Conservation (phyloP, 2,888 invertebrate species). For the Linnaemya tessellans region DNA sequence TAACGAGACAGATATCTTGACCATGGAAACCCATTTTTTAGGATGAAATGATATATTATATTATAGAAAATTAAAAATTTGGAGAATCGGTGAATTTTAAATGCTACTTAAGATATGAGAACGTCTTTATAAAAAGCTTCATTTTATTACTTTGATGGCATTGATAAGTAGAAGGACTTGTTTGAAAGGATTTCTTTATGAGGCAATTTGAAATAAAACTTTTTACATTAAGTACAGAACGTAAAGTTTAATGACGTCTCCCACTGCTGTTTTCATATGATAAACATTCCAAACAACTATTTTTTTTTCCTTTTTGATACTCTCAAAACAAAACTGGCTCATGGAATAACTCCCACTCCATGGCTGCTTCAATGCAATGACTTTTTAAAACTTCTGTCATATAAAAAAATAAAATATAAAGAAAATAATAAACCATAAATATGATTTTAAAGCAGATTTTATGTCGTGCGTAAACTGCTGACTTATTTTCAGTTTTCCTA, state of each 20-base stretch:
- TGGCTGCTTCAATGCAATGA: not conserved
- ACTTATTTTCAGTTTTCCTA: not conserved
- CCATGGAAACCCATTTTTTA: no score
- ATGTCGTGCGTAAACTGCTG: slow-evolving; percentile 35
- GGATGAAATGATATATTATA: no score
- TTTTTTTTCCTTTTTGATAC: not conserved
- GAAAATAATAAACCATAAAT: not conserved
- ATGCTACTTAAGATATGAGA: no score
- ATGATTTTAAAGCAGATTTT: slow-evolving; percentile 12
- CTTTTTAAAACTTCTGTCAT: not conserved
- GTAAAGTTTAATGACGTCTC: no score
- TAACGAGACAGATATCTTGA: no score
- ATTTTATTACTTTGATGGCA: no score
- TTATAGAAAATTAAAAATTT: not conserved
- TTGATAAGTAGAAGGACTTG: no score
- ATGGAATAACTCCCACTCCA: not conserved
- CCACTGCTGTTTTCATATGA: not conserved
- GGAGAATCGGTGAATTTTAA: no score
- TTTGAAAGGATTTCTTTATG: no score
- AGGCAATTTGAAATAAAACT: no score
- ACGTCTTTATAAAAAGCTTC: no score
- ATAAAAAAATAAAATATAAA: not conserved
- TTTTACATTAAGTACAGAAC: no score
- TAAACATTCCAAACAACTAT: not conserved
- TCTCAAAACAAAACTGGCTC: not conserved